Conservation (phyloP, 2,888 invertebrate species). For the Drosophila atripex region DNA sequence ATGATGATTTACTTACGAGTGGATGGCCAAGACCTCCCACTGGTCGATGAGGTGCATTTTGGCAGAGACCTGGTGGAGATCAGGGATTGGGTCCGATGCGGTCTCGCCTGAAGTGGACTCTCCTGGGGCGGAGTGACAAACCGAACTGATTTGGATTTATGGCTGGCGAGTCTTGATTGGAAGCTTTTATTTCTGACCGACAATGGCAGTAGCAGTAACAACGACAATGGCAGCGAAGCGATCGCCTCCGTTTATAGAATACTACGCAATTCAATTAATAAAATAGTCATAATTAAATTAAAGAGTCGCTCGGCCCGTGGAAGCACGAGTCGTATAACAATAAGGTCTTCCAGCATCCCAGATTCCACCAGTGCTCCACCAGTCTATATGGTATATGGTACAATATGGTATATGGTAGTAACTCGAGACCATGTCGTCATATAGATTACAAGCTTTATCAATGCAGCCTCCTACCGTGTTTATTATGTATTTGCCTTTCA, state of each 20-base stretch:
- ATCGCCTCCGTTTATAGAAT: slow-evolving; percentile 39
- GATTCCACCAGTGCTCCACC: background rate
- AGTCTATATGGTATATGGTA: slow-evolving; percentile 9
- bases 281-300: slow-evolving; percentile 73
- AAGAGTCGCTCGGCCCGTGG: slow-evolving; percentile 30
- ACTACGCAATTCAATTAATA: slow-evolving; percentile 67
- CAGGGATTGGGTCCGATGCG: too few species aligned
- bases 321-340: slow-evolving; percentile 48
- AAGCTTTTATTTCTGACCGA: slow-evolving; percentile 26
- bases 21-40: slow-evolving; percentile 65
- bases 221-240: background rate
- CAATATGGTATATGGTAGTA: background rate
- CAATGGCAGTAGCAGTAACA: slow-evolving; percentile 7
- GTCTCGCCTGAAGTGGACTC: slow-evolving; percentile 6
- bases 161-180: slow-evolving; percentile 19
- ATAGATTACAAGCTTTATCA: slow-evolving; percentile 60
- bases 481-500: slow-evolving; percentile 18
- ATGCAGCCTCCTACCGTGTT: too few species aligned
- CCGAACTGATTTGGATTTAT: slow-evolving; percentile 29
- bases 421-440: slow-evolving; percentile 52
- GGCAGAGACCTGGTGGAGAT: too few species aligned
- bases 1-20: slow-evolving; percentile 52
- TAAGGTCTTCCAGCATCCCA: slow-evolving; percentile 12
- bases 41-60: slow-evolving; percentile 64
- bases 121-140: slow-evolving; percentile 13